phyloP scores from a whole-genome alignment of 30 jellyfish, hydroid and myxozoan species.

The Hydra vulgaris region DNA sequence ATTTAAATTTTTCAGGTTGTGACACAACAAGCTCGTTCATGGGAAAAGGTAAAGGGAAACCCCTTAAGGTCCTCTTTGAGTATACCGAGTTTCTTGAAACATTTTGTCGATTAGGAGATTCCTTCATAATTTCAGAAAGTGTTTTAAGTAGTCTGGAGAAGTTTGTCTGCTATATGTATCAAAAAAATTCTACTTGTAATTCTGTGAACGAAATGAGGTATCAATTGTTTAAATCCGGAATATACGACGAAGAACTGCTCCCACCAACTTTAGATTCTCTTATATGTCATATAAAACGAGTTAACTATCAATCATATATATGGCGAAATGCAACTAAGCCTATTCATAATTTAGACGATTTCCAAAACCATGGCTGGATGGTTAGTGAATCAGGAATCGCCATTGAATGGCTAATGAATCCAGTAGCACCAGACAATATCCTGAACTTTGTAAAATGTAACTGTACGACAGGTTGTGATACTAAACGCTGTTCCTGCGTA shows the following conservation, averaged over 20 bases:
- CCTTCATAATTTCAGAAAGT: not conserved
- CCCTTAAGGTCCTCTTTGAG: not conserved
- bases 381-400: slow-evolving; percentile 16
- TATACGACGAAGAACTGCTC: slow-evolving; percentile 47
- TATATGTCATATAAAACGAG: slow-evolving; percentile 26
- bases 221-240: slow-evolving; percentile 33
- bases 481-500: slow-evolving; percentile 41
- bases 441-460: slow-evolving; percentile 31
- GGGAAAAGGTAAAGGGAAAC: slow-evolving; percentile 11
- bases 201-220: slow-evolving; percentile 13
- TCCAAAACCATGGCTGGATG: slow-evolving; percentile 37
- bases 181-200: slow-evolving; percentile 1
- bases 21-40: slow-evolving; percentile 32
- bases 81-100: not conserved
- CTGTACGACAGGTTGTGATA: slow-evolving; percentile 43
- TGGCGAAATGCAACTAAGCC: slow-evolving; percentile 47
- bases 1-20: slow-evolving; percentile 18
- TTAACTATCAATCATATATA: slow-evolving; percentile 42
- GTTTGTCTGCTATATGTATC: slow-evolving; percentile 24
- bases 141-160: not conserved
- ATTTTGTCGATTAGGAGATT: slow-evolving; percentile 1
- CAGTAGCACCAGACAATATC: slow-evolving; percentile 44
- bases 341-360: slow-evolving; percentile 19
- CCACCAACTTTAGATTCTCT: slow-evolving; percentile 43
- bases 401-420: slow-evolving; percentile 23